Base-by-base conservation (phyloP, 2,797 vertebrate genomes). In the Lepus oiostolus region DNA sequence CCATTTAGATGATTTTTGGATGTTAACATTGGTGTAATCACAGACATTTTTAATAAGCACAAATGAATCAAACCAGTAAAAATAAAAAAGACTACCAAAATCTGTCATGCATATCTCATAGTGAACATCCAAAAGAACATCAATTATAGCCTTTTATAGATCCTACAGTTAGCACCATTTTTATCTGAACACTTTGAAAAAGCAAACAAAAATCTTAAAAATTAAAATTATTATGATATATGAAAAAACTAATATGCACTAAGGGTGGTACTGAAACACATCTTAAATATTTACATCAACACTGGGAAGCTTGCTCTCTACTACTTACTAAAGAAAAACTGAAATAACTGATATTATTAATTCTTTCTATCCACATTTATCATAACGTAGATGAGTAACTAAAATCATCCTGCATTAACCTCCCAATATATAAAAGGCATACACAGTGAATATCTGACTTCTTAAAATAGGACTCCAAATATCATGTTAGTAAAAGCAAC, bases 111-210 rank as follows among this genome's bases (percentile, higher is more conserved):
- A 96, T 84, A 82, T 96, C 94, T 98, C 97, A 97, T 91, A 97
- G 65, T 77, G 98, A 97, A 96, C 96, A 97, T 84, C 98, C 94
- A 93, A 98, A 98, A 97, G 98, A 97, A 91, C n/a, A 90, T 30
- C 72, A 7, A 92, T 82, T 95, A 94, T 96, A 98, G 98, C 98
- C 98, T 97, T 97, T 97, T 97, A 97, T 95, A 93, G 97, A 98
- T 98, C 98, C 98, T 98, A 98, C 98, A 52, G 97, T 98, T 99
- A 99, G 99, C 99, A 99, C 99, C 99, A 99, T 83, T 90, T 98
- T 96, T 91, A 97, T 97, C 97, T 96, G 97, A 97, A 98, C 97
- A 83, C 98, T 98, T 88, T 96, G 93, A 96, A 97, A 96, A 96
- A 96, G 87, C 96, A 91, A 50, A 32, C 47, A 6, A 3, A 96